These are phyloP conservation scores for Acanthornis magna DNA, from an alignment of 2,797 vertebrate genomes.

Conservation along the genomic window DNA sequence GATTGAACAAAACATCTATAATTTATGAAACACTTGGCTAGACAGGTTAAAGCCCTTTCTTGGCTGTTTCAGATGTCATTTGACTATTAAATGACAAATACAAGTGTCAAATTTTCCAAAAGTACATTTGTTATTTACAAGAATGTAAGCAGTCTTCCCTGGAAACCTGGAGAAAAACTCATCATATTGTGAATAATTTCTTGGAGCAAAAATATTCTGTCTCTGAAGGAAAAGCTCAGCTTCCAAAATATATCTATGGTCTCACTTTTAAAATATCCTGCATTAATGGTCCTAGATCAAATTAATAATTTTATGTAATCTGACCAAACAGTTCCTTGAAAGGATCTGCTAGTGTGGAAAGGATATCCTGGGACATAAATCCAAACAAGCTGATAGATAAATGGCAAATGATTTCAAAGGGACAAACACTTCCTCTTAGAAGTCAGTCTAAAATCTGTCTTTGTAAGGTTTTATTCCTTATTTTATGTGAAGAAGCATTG, in stretches of 20 bases:
- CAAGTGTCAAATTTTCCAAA: background rate
- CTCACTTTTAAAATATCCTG: background rate
- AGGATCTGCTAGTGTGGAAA: background rate
- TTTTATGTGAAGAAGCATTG: background rate
- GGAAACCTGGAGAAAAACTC: background rate
- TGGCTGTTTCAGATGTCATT: background rate
- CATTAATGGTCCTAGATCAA: background rate
- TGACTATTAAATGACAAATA: background rate
- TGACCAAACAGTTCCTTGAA: background rate
- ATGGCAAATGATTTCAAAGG: background rate
- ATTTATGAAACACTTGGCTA: background rate
- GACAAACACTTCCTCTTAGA: background rate
- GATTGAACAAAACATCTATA: background rate
- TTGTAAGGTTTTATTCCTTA: background rate
- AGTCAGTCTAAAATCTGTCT: background rate
- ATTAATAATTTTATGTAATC: background rate
- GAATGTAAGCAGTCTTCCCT: background rate
- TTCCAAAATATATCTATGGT: background rate
- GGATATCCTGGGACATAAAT: background rate
- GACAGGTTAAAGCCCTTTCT: background rate
- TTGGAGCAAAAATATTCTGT: background rate
- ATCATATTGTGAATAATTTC: background rate
- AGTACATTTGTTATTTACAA: background rate
- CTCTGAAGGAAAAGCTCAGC: background rate
- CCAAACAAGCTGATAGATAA: background rate